Conservation (phyloP, 2,888 invertebrate species). For the Smittia sp. region DNA sequence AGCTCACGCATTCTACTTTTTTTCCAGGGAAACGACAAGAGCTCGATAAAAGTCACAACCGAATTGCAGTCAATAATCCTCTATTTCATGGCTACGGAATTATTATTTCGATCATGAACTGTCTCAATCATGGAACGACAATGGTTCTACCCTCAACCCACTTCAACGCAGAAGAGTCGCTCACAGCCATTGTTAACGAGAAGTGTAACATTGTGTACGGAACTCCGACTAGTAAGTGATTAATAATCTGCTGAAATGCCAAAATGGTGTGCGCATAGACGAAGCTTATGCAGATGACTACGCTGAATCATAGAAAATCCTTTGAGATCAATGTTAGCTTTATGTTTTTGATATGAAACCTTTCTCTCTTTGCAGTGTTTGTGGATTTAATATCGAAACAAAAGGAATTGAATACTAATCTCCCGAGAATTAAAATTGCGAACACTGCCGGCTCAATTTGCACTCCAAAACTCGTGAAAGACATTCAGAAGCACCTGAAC, state of each 20-base stretch:
- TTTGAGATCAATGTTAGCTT: neutral
- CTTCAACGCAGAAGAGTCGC: slow-evolving; percentile 62
- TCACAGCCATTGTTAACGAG: slow-evolving; percentile 65
- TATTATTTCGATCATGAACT: slow-evolving; percentile 60
- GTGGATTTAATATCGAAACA: slow-evolving; percentile 66
- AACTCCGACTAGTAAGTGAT: slow-evolving; percentile 66
- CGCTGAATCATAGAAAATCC: no score
- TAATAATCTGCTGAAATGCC: neutral
- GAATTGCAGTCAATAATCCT: slow-evolving; percentile 66
- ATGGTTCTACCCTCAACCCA: slow-evolving; percentile 60
- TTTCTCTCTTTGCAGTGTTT: slow-evolving; percentile 57
- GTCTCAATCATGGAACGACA: slow-evolving; percentile 61
- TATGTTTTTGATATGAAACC: neutral
- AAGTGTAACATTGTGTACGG: slow-evolving; percentile 70
- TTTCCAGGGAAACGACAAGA: slow-evolving; percentile 55
- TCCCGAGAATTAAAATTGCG: slow-evolving; percentile 57
- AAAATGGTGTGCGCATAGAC: no score
- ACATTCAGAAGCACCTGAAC: slow-evolving; percentile 55
- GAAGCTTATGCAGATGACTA: no score
- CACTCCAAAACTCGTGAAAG: slow-evolving; percentile 60
- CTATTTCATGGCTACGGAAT: slow-evolving; percentile 81
- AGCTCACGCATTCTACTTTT: neutral
- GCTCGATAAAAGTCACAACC: slow-evolving; percentile 51
- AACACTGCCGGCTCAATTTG: slow-evolving; percentile 72
- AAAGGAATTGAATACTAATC: slow-evolving; percentile 53